Conservation (phyloP, 1,140 invertebrate species). For the Centruroides sculpturatus region DNA sequence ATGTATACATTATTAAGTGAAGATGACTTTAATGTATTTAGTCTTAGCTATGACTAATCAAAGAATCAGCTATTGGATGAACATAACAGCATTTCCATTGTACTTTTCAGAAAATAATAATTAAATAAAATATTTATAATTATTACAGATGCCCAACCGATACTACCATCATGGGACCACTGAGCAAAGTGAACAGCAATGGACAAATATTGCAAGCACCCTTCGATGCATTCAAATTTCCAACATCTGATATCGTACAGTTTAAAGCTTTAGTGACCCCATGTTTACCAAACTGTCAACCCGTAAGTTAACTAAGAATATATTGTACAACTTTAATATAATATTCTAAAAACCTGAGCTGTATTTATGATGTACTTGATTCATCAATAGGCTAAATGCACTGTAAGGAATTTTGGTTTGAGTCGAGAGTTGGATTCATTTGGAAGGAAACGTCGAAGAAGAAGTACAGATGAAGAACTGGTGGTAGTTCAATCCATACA, state of each 20-base stretch:
- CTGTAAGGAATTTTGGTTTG: slow-evolving; percentile 3
- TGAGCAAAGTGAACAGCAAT: slow-evolving; percentile 39
- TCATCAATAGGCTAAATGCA: slow-evolving; percentile 7
- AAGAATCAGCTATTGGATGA: too few species aligned
- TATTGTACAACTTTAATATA: too few species aligned
- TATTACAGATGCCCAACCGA: slow-evolving; percentile 59
- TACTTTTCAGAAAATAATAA: too few species aligned
- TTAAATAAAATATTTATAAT: background rate
- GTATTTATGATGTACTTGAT: background rate
- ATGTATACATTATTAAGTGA: too few species aligned
- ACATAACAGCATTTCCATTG: too few species aligned
- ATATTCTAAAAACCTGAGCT: too few species aligned
- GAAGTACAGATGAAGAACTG: slow-evolving; percentile 49
- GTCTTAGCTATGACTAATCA: too few species aligned
- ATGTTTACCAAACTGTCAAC: slow-evolving; percentile 80
- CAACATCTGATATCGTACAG: slow-evolving; percentile 83
- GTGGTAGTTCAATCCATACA: slow-evolving; percentile 77
- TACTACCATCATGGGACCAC: slow-evolving; percentile 77
- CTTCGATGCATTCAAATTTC: slow-evolving; percentile 90
- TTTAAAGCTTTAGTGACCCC: slow-evolving; percentile 85
- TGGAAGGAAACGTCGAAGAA: slow-evolving; percentile 28
- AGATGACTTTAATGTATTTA: too few species aligned
- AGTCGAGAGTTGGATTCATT: slow-evolving; percentile 8
- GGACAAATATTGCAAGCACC: slow-evolving; percentile 67
- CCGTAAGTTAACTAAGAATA: slow-evolving; percentile 30